Conservation (phyloP, 2,797 vertebrate genomes). For the Ateles fusciceps region DNA sequence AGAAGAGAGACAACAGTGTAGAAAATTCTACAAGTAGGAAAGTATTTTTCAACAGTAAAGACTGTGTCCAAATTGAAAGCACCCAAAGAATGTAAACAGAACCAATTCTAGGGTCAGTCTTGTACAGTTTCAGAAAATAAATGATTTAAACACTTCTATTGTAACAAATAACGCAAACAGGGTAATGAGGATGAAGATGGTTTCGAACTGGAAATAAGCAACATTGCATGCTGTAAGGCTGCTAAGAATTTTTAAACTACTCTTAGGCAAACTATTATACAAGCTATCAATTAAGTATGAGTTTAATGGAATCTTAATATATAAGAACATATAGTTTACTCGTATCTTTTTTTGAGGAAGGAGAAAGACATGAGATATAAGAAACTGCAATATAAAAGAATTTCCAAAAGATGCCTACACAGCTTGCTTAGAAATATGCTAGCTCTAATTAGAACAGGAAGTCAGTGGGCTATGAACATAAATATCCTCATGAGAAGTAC, state of each 20-base stretch:
- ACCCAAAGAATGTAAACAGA: neutral
- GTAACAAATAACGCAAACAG: neutral
- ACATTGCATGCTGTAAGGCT: neutral
- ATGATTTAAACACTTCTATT: neutral
- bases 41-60: neutral
- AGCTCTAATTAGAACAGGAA: constrained; percentile 37
- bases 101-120: neutral
- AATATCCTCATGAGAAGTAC: neutral
- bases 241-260: neutral
- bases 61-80: neutral
- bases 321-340: neutral
- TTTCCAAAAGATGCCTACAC: neutral
- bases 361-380: neutral
- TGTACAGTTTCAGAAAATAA: neutral
- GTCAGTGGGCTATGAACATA: neutral
- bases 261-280: neutral
- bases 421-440: constrained; percentile 28
- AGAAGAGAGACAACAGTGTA: neutral
- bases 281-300: neutral
- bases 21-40: neutral
- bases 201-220: neutral
- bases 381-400: neutral
- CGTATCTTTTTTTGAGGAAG: neutral
- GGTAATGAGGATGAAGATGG: neutral
- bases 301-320: neutral